Evolutionary conservation across 2,888 invertebrate species (phyloP), one percentile per base, ranked within the genome.

Genomic region (Andrena fulva): DNA sequence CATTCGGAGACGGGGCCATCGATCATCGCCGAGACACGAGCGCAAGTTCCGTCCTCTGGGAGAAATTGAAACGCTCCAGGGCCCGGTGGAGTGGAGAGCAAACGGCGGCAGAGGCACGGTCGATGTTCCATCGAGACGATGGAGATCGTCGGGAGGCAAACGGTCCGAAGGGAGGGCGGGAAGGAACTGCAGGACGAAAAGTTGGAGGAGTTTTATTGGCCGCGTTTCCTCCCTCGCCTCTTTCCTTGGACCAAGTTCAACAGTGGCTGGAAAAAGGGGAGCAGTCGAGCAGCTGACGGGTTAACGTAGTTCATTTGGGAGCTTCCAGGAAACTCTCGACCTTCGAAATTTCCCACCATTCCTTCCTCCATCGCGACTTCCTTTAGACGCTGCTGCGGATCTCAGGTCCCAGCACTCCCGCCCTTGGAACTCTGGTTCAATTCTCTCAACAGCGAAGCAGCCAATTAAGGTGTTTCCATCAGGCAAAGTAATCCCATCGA

Each of bases 271-370:
- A 68, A 35, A 71, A 59, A 66, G 33, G 0, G 29, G 42, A 42
- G 42, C 42, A 42, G 42, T 3, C 10, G 54, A 62, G 59, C 70
- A 50, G 56, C 54, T 54, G 70, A 35, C 24, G 67, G 78, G 82
- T 77, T 82, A 82, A 75, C 68, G 52, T 42, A 70, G 66, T 79
- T 79, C 50, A 50, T 70, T 31, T 31, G 68, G n/a, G 64, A 75
- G 71, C 68, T 72, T 66, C 60, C 20, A 7, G 62, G 63, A 69
- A 56, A 70, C 52, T 73, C 54, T 73, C 54, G 60, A 33, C 63
- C 50, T 24, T 52, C 62, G 68, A 67, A 80, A 70, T 67, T 77
- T 72, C 10, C 8, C 7, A 12, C 62, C 31, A 10, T 54, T 3
- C n/a, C 33, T 48, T 52, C n/a, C 12, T 5, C 27, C 33, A 16